Base-by-base conservation (phyloP, 2,113 vertebrate species). In the Cheirogaleus medius region DNA sequence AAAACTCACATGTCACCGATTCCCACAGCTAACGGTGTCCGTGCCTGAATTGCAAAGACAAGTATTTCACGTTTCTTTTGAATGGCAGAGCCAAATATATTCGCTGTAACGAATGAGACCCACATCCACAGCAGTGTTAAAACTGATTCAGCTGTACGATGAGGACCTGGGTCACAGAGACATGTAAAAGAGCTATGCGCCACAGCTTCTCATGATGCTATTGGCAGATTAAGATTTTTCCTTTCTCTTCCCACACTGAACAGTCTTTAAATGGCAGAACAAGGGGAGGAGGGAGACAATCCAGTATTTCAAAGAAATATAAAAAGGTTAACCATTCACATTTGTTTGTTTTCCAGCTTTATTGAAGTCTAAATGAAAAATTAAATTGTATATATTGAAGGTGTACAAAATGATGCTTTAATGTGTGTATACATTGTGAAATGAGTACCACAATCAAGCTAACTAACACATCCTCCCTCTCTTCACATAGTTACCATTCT, bases 1-100 rank as follows among this genome's bases (percentile, higher is more conserved):
- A 54, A 17, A 13, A 42, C 4, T 27, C 37, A 1, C 1, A 6
- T 4, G n/a, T 6, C 15, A 39, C 25, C 2, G 23, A 25, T 5
- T 52, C 60, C 56, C 63, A 47, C 14, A 32, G 58, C 56, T 71
- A 27, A 18, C 5, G 2, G 23, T n/a, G 1, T 17, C 27, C 8
- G 49, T 0, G 8, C 56, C 60, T 54, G 21, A 63, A 9, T 0
- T 5, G 10, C 63, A 56, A 37, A 85, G 11, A 20, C 44, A n/a
- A 14, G 15, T 42, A 7, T 39, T 32, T 21, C 42, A 71, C n/a
- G 13, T 49, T 21, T 18, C 29, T 29, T 52, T 60, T 64, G 25
- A 87, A 56, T 8, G 4, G 63, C 37, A 82, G 21, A 91, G 23
- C n/a, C 60, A 73, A 69, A 15, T 21, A 5, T 1, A 13, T 56